Evolutionary conservation across 2,797 vertebrate genomes (phyloP), one percentile per base, ranked within the genome.

Genomic region (Sebastiscus tertius): DNA sequence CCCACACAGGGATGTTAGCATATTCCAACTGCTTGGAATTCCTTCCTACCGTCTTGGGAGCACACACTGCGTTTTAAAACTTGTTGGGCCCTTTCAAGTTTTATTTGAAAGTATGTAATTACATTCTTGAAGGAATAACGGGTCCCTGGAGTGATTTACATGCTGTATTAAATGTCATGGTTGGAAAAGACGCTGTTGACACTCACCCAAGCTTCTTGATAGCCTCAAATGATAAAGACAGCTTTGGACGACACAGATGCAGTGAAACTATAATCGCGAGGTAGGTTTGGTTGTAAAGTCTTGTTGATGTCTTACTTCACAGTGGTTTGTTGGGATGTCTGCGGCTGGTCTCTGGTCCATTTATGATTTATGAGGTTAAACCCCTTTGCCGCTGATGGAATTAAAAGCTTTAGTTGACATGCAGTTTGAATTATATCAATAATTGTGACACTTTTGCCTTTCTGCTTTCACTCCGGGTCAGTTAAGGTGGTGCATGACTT

Each of bases 81-180:
- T 97, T 97, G 97, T 97, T 97, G 97, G 95, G 92, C 94, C 95
- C 97, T 99, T 99, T 98, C 97, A 99, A 97, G 97, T 99, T 99
- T 99, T 98, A 98, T 99, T 99, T 98, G 97, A 99, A 97, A 97
- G 97, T 97, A 97, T 98, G 97, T 98, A 98, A 98, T 98, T 98
- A 96, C 98, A 99, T 99, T 99, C 97, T 98, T 98, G 96, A 95
- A 97, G 96, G 97, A 97, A 97, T 97, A 98, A 97, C 96, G 96
- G 97, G 96, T 97, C 96, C 94, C 95, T 82, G 90, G 94, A 94
- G 96, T 97, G 97, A 99, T 98, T 99, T 98, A 98, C 96, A 96
- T 95, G 95, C 94, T 94, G 97, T 97, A 98, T 99, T 98, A 97
- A 97, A 97, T 97, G 96, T 96, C 96, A 97, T 92, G 91, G 95